Percentiles rank a stretch among this genome's conserved stretches.
Conservation (phyloP, 2,113 vertebrate genomes). For the Mormyrus lacerda region DNA sequence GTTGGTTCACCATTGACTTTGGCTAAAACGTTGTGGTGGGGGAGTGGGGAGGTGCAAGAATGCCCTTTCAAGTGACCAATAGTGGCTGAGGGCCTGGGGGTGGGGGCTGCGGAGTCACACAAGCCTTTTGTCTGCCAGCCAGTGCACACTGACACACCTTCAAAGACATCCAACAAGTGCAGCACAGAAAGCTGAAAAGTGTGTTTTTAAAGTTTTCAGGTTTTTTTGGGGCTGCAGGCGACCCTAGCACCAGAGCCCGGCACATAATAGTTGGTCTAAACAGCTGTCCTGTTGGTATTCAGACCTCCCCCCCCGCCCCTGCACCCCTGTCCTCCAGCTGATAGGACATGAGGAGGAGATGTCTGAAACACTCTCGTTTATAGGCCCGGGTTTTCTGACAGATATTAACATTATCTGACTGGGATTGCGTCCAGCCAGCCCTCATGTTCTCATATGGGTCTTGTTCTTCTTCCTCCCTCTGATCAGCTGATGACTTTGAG, state of each 20-base stretch:
- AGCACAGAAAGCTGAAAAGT: constrained; percentile 23
- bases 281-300: constrained; percentile 16
- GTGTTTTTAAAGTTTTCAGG: neutral
- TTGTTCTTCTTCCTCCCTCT: constrained; percentile 30
- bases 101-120: constrained; percentile 40
- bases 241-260: neutral
- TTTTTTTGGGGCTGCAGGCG: neutral
- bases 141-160: constrained; percentile 38
- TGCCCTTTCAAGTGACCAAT: constrained; percentile 33
- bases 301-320: no score
- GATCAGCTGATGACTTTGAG: constrained; percentile 45
- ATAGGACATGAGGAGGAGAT: constrained; percentile 23
- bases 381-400: constrained; percentile 17
- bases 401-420: constrained; percentile 35
- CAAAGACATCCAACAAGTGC: constrained; percentile 29
- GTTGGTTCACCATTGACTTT: constrained; percentile 11
- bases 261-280: neutral
- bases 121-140: constrained; percentile 33
- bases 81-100: neutral
- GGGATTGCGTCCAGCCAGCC: constrained; percentile 29
- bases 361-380: constrained; percentile 15
- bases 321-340: neutral
- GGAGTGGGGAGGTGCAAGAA: constrained; percentile 45
- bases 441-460: constrained; percentile 8
- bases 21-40: constrained; percentile 31